Conservation (phyloP, 2,888 invertebrate species). For the Mayetiola destructor region DNA sequence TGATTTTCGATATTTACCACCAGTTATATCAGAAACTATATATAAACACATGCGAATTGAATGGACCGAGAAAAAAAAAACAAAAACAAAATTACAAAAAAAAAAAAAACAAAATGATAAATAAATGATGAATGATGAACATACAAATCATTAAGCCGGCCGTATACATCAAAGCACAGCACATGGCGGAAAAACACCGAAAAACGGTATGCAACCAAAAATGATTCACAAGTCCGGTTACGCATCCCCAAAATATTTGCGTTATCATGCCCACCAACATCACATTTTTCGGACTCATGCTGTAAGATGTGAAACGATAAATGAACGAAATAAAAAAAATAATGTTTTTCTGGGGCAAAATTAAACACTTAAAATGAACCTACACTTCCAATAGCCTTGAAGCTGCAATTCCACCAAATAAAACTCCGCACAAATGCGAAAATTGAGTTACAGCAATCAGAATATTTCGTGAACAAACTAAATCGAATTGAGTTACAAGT, state of each 20-base stretch:
- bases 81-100: too few species aligned
- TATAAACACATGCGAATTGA: not conserved
- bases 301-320: constrained; percentile 18
- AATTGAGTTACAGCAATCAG: constrained; percentile 36
- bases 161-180: constrained; percentile 36
- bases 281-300: constrained; percentile 32
- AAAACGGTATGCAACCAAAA: constrained; percentile 34
- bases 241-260: constrained; percentile 33
- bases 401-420: constrained; percentile 33
- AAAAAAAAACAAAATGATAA: not conserved
- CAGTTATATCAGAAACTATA: constrained; percentile 36
- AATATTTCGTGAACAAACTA: constrained; percentile 34
- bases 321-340: not conserved
- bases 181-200: constrained; percentile 33
- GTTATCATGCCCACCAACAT: constrained; percentile 32
- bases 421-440: constrained; percentile 37
- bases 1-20: constrained; percentile 31
- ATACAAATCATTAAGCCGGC: constrained; percentile 35
- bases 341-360: too few species aligned
- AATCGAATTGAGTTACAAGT: constrained; percentile 33
- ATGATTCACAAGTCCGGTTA: constrained; percentile 32
- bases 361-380: constrained; percentile 16
- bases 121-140: constrained; percentile 18
- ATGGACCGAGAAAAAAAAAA: not conserved
- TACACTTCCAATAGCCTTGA: constrained; percentile 32